Percentiles rank a stretch among this genome's conserved stretches.
Evolutionary conservation across 2,888 invertebrate genomes (phyloP).

Genomic region (Hypsopygia costalis): DNA sequence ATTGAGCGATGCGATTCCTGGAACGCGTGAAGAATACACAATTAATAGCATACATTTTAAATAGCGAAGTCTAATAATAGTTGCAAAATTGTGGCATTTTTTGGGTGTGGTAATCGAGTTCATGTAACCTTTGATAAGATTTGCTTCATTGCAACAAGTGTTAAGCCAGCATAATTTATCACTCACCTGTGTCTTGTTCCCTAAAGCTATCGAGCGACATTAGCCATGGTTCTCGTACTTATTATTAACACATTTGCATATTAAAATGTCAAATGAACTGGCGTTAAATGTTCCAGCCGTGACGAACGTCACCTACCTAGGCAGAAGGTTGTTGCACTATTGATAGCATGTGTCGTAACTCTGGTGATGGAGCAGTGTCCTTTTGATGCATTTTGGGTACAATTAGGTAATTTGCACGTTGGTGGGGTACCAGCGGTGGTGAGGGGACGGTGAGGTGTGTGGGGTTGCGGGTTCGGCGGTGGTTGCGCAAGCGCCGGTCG

Average conservation of each 20-base stretch:
- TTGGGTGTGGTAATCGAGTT: no score
- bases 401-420: conserved; percentile 67
- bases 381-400: conserved; percentile 72
- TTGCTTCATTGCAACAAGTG: no score
- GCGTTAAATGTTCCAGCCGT: conserved; percentile 35
- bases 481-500: conserved; percentile 77
- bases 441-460: conserved; percentile 54
- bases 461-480: conserved; percentile 71
- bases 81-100: background rate
- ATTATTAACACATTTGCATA: conserved; percentile 39
- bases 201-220: background rate
- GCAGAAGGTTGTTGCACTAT: conserved; percentile 69
- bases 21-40: conserved; percentile 50
- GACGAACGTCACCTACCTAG: conserved; percentile 46
- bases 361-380: conserved; percentile 64
- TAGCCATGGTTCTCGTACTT: background rate
- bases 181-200: background rate
- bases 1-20: conserved; percentile 40
- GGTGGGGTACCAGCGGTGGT: conserved; percentile 49
- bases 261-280: conserved; percentile 45
- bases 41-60: conserved; percentile 30
- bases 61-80: conserved; percentile 9
- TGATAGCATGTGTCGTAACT: conserved; percentile 63
- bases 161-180: background rate
- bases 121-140: no score